Evolutionary conservation across 2,888 invertebrate genomes (phyloP), one percentile per base, ranked within the genome.

Genomic region (Junonia oenone): DNA sequence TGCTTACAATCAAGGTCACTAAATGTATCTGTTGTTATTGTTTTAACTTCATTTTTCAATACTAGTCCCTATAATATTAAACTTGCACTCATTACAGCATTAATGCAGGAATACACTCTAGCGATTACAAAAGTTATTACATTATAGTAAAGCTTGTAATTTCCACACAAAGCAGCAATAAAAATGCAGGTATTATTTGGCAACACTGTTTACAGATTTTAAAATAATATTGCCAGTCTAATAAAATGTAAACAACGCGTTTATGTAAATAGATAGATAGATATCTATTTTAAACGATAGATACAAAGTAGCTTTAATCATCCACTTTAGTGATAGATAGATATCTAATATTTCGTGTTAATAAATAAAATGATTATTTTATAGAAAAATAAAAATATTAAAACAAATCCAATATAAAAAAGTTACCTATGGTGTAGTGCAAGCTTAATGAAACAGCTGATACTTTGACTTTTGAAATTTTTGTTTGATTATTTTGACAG

Each of bases 1-100:
- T 63, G 61, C 51, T 60, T 45, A 45, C 45, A 51, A 59, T 63
- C 67, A 72, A 67, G 67, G 66, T 66, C 68, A 63, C 62, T 63
- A 62, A 55, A 62, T 63, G 63, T 68, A 69, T 63, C 17, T 40
- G 19, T 40, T 40, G 26, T 43, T 43, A 43, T 43, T 13, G 6
- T 26, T 22, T n/a, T 6, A 13, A 26, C n/a, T 13, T 43, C 3
- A 22, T 26, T 43, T 43, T 13, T 43, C 8, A 26, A 22, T 13
- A 13, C 6, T 26, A 22, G 22, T 22, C 26, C 6, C 26, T 26
- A 11, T 13, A 26, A 13, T 43, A 22, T 22, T 6, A 5, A 14
- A 26, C 6, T 9, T 13, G 11, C 2, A 13, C 22, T 43, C 43
- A 43, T n/a, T 48, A 15, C 6, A 9, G 38, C 33, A 40, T 37